Evolutionary conservation across 2,888 invertebrate species (phyloP).

Genomic region (Xestia rhomboidea): DNA sequence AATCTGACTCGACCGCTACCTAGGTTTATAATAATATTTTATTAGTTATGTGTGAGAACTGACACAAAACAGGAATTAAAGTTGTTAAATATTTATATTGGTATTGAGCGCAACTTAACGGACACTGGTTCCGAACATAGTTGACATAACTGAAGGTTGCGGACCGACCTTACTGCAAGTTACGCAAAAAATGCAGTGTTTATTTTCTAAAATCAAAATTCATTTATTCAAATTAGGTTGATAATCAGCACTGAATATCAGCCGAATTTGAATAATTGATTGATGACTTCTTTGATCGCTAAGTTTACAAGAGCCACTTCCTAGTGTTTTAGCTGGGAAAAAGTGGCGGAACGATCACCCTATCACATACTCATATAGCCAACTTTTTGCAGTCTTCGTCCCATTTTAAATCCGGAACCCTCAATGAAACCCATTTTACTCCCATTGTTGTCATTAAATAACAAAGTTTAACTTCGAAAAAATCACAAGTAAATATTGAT

Average conservation of each 20-base stretch:
- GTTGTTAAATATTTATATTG: constrained; percentile 4
- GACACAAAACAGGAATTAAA: constrained; percentile 12
- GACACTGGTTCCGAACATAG: constrained; percentile 19
- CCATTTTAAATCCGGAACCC: not conserved
- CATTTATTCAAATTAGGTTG: too few relatives aligned
- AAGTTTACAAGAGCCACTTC: too few relatives aligned
- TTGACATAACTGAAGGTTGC: constrained; percentile 38
- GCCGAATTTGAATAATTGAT: too few relatives aligned
- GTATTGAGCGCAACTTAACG: constrained; percentile 5
- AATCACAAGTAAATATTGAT: not conserved
- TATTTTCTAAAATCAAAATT: not conserved
- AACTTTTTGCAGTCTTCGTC: constrained; percentile 4
- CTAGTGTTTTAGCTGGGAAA: too few relatives aligned
- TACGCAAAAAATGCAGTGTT: constrained; percentile 31
- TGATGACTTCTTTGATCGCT: too few relatives aligned
- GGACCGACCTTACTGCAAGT: constrained; percentile 25
- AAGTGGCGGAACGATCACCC: too few relatives aligned
- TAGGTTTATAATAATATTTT: not conserved
- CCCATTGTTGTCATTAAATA: not conserved
- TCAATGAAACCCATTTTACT: not conserved
- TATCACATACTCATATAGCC: not conserved
- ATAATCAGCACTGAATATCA: too few relatives aligned
- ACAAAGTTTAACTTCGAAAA: not conserved
- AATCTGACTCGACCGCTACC: not conserved
- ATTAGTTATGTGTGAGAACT: not conserved